A percentile compares a stretch with the other conserved stretches of the same genome.
Conservation (phyloP, 53 echinoderm and acorn worm species). For the Holothuria leucospilota region DNA sequence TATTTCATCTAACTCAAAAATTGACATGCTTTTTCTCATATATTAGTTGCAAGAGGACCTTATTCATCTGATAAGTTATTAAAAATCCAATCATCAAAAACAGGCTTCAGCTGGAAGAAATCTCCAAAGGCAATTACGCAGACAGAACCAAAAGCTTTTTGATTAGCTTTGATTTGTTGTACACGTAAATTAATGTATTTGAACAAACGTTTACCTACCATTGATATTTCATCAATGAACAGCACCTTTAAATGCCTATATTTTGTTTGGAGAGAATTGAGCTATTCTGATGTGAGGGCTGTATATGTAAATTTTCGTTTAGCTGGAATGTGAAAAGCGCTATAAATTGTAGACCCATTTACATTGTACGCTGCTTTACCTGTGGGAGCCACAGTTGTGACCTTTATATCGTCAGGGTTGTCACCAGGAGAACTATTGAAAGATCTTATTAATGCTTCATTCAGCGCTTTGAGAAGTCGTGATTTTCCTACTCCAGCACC, state of each 20-base stretch:
- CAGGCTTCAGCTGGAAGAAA: conserved; percentile 56
- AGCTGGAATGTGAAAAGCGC: conserved; percentile 37
- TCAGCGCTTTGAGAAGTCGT: conserved; percentile 39
- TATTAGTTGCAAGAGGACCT: conserved; percentile 44
- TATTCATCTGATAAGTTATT: conserved; percentile 27
- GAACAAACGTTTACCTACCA: conserved; percentile 46
- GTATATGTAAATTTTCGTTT: conserved; percentile 34
- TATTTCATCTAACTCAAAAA: too few relatives aligned
- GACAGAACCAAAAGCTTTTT: conserved; percentile 9
- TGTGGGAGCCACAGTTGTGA: conserved; percentile 30
- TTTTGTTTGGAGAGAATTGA: conserved; percentile 31
- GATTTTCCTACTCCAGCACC: conserved; percentile 71
- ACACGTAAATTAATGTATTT: conserved; percentile 18
- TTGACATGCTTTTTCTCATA: too few relatives aligned
- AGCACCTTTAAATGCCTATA: conserved; percentile 10
- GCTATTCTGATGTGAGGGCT: conserved; percentile 11
- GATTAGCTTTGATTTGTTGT: conserved; percentile 1
- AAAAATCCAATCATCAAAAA: conserved; percentile 53
- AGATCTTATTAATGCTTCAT: conserved; percentile 34
- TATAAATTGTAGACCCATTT: conserved; percentile 27
- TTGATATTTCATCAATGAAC: conserved; percentile 55
- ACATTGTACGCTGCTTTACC: conserved; percentile 54
- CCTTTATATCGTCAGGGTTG: conserved; percentile 40
- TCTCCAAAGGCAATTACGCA: conserved; percentile 35
- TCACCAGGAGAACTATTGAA: neutral